Evolutionary conservation across 1,140 invertebrate species (phyloP).

Genomic region (Odontomachus brunneus): DNA sequence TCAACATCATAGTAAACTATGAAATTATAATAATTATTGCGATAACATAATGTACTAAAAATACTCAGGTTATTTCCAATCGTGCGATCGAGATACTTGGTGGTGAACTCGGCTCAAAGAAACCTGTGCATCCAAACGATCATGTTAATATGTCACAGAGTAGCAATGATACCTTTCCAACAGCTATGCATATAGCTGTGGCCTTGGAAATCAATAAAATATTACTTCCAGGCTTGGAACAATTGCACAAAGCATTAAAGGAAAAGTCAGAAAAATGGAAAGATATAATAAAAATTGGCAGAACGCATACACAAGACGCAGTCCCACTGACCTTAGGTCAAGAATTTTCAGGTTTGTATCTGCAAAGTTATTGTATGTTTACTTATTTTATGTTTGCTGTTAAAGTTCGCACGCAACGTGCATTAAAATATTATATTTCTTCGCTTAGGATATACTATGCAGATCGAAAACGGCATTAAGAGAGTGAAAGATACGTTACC

Average conservation of each 20-base stretch:
- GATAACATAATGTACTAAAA: constrained; percentile 1
- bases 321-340: constrained; percentile 98
- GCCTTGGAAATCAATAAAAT: constrained; percentile 95
- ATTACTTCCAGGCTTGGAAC: constrained; percentile 93
- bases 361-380: no score
- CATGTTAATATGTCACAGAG: constrained; percentile 99
- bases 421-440: constrained; percentile 30
- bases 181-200: constrained; percentile 99
- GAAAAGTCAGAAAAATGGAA: constrained; percentile 94
- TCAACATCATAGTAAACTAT: constrained; percentile 3
- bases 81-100: constrained; percentile 98
- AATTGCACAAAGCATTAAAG: constrained; percentile 91
- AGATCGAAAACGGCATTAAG: constrained; percentile 94
- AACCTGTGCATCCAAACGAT: constrained; percentile 99
- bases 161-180: constrained; percentile 99
- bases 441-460: constrained; percentile 91
- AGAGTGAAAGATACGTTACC: constrained; percentile 95
- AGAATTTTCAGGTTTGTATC: constrained; percentile 92
- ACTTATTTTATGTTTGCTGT: no score
- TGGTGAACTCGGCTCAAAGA: constrained; percentile 96
- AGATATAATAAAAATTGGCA: constrained; percentile 98
- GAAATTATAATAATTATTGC: constrained; percentile 20
- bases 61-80: constrained; percentile 92
- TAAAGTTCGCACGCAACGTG: neutral
- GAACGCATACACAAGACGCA: constrained; percentile 96